These are phyloP conservation scores for Champsocephalus gunnari DNA, from an alignment of 2,797 vertebrate genomes.

Conservation along the genomic window DNA sequence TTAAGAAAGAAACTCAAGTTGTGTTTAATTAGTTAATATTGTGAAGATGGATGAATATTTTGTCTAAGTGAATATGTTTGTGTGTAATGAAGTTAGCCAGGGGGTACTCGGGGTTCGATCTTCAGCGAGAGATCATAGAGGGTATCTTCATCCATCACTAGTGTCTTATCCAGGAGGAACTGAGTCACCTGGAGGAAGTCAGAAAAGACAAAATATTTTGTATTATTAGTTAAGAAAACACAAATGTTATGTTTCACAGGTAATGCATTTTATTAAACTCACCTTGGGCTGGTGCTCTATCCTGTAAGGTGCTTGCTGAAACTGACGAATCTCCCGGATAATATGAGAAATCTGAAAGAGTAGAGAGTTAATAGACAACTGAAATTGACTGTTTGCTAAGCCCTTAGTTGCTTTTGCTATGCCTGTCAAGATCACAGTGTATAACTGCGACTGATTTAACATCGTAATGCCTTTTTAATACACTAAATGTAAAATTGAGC, in stretches of 20 bases:
- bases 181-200: conserved; percentile 90
- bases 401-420: neutral
- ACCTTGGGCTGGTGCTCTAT: conserved; percentile 97
- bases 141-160: conserved; percentile 96
- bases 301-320: conserved; percentile 95
- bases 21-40: neutral
- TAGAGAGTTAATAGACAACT: neutral
- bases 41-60: neutral
- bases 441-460: neutral
- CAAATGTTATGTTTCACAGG: neutral
- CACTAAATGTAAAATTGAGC: neutral
- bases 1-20: conserved; percentile 28
- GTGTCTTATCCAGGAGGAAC: conserved; percentile 94
- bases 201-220: rapidly evolving
- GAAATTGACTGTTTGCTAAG: neutral
- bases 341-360: conserved; percentile 94
- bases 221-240: neutral
- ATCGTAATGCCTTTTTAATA: neutral
- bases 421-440: neutral
- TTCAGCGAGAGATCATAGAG: conserved; percentile 95
- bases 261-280: neutral
- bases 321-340: conserved; percentile 96
- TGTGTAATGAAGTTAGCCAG: conserved; percentile 59
- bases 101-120: conserved; percentile 92
- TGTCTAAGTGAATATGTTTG: neutral